These are phyloP conservation scores for Lerista edwardsae DNA, from an alignment of 2,797 vertebrate species.

Conservation along the genomic window DNA sequence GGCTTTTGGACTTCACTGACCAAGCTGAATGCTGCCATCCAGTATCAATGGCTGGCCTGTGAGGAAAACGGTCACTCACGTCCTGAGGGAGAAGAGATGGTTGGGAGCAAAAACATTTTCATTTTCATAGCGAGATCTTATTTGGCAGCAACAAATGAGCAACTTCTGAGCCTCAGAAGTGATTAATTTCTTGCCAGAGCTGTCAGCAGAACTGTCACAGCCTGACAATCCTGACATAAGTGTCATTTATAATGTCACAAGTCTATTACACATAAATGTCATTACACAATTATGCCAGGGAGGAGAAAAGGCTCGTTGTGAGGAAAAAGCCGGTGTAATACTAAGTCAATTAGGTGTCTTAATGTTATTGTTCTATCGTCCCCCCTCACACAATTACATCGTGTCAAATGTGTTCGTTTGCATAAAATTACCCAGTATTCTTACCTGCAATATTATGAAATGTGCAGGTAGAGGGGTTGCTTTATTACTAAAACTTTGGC, in stretches of 20 bases:
- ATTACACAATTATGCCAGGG: constrained; percentile 77
- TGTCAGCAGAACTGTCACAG: constrained; percentile 76
- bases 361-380: constrained; percentile 65
- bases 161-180: constrained; percentile 75
- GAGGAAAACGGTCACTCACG: not conserved
- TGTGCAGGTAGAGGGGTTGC: constrained; percentile 53
- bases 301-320: constrained; percentile 55
- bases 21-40: not conserved
- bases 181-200: constrained; percentile 79
- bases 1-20: not conserved
- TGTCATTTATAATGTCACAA: constrained; percentile 81
- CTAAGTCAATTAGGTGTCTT: constrained; percentile 69
- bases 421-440: constrained; percentile 74
- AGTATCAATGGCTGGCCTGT: not conserved
- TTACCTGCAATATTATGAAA: constrained; percentile 42
- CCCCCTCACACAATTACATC: constrained; percentile 58
- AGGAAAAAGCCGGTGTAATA: constrained; percentile 52
- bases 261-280: constrained; percentile 78
- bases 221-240: constrained; percentile 76
- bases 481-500: constrained; percentile 35
- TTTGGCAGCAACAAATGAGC: constrained; percentile 78
- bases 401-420: constrained; percentile 67
- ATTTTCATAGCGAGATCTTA: constrained; percentile 61
- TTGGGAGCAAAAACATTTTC: not conserved
- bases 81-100: not conserved